Evolutionary conservation across 2,113 vertebrate genomes (phyloP).

Genomic region (Grallaria varia): DNA sequence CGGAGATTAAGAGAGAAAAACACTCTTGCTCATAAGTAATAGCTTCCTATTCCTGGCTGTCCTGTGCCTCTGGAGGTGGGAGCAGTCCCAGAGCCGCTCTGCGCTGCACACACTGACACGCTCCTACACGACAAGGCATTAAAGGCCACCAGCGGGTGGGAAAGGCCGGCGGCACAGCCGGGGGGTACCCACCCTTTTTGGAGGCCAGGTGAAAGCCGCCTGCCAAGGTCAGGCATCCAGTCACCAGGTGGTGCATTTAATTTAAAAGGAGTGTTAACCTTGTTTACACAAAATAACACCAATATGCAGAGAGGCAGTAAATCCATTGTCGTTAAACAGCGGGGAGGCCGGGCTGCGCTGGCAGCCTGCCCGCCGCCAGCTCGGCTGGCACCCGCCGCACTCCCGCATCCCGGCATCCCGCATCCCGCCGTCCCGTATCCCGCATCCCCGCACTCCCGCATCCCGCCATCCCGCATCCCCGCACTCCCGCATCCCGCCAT

Average conservation of each 20-base stretch:
- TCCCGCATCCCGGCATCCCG: too few relatives aligned
- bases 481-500: too few relatives aligned
- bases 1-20: neutral
- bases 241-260: conserved; percentile 91
- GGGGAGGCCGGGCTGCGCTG: conserved; percentile 81
- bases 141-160: neutral
- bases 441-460: too few relatives aligned
- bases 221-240: conserved; percentile 83
- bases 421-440: too few relatives aligned
- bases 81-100: neutral
- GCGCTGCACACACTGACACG: neutral
- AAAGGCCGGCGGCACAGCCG: neutral
- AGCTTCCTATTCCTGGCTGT: neutral
- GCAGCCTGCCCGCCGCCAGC: conserved; percentile 81
- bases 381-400: conserved; percentile 70
- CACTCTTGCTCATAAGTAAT: neutral
- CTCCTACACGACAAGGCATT: neutral
- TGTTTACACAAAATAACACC: conserved; percentile 95
- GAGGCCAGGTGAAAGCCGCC: conserved; percentile 68
- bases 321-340: conserved; percentile 95
- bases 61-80: neutral
- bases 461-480: too few relatives aligned
- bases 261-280: conserved; percentile 94
- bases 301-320: conserved; percentile 88
- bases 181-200: neutral